Evolutionary conservation across 2,113 vertebrate genomes (phyloP).

Genomic region (Meleagris gallopavo): DNA sequence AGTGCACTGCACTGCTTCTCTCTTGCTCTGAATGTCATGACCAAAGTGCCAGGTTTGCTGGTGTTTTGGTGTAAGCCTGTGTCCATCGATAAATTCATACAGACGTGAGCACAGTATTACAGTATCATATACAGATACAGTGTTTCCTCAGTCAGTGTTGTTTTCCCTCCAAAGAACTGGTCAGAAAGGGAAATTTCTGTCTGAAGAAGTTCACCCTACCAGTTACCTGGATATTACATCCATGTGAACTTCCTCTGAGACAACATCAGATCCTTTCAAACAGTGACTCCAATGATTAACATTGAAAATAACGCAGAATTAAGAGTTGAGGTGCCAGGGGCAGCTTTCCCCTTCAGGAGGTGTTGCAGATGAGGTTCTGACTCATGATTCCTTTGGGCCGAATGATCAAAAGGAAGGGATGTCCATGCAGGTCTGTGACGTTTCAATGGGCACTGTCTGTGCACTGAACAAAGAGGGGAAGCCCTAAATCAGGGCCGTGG

Average conservation of each 20-base stretch:
- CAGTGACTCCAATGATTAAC: neutral
- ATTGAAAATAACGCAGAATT: neutral
- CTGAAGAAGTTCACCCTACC: neutral
- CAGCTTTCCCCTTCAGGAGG: neutral
- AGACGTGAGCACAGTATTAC: neutral
- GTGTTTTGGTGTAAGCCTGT: neutral
- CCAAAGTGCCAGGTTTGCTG: neutral
- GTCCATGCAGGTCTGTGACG: neutral
- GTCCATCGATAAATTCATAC: neutral
- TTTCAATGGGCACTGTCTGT: neutral
- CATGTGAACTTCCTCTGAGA: neutral
- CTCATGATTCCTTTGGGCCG: accelerated
- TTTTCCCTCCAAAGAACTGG: neutral
- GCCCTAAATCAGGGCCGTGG: neutral
- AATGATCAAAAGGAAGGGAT: neutral
- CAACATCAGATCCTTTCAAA: neutral
- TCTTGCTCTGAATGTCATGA: neutral
- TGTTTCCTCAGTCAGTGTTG: neutral
- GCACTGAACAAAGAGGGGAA: accelerated
- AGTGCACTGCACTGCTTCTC: neutral
- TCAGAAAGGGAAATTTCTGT: neutral
- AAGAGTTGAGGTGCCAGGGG: neutral
- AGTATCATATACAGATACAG: neutral
- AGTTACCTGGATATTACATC: neutral
- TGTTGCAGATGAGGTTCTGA: neutral